phyloP scores from a whole-genome alignment of 2,113 vertebrate genomes.

The Corythaixoides concolor region DNA sequence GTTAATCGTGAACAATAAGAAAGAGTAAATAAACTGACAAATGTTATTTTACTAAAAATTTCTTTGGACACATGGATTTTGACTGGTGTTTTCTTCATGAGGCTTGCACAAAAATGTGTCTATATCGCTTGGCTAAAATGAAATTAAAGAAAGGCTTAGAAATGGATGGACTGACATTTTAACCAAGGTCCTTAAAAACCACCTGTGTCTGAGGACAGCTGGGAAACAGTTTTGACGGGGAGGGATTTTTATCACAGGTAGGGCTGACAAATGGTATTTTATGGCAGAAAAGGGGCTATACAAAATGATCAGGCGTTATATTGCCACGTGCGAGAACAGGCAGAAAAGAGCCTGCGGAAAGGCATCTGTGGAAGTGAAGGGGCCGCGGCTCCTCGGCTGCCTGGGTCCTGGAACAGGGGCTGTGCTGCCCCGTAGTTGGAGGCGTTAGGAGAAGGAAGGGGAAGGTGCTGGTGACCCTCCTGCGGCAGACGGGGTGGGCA shows the following conservation, averaged over 20 bases:
- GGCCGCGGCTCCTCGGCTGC: no score
- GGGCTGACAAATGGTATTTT: background rate
- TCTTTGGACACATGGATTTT: background rate
- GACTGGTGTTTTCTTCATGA: background rate
- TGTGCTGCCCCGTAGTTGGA: no score
- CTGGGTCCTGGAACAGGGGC: no score
- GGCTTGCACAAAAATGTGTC: background rate
- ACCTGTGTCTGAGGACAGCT: background rate
- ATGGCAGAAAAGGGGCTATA: no score
- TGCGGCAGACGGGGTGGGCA: no score
- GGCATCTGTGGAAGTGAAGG: no score
- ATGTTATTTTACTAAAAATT: background rate
- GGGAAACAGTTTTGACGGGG: background rate
- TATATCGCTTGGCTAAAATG: background rate
- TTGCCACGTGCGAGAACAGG: no score
- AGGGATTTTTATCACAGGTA: background rate
- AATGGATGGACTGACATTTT: background rate
- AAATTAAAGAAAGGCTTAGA: background rate
- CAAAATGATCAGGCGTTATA: no score
- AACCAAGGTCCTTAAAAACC: background rate
- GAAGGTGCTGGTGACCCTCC: no score
- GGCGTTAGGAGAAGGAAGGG: no score
- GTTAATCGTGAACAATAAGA: slow-evolving; percentile 47
- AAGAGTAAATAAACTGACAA: background rate
- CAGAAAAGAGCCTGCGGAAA: no score